These are phyloP conservation scores for Corythaeola cristata DNA, from an alignment of 2,113 vertebrate genomes.

Conservation along the genomic window DNA sequence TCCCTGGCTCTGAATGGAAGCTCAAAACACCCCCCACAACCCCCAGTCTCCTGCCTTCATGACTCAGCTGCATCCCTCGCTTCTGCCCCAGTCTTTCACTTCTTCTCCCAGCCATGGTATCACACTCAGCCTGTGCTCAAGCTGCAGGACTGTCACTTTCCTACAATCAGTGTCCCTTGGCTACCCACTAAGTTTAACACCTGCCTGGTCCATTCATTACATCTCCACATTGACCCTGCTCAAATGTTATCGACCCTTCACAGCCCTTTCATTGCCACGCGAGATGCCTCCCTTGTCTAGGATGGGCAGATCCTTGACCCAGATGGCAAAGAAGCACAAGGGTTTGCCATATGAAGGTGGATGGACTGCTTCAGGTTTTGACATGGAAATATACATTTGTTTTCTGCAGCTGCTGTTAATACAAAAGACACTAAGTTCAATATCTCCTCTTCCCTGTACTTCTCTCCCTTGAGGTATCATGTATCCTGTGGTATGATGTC, in stretches of 20 bases:
- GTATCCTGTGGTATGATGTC: neutral
- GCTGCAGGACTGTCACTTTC: neutral
- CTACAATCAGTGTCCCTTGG: neutral
- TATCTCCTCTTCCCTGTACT: neutral
- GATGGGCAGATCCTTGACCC: neutral
- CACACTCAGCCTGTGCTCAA: neutral
- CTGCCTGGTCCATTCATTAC: neutral
- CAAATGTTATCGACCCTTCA: neutral
- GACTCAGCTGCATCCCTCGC: neutral
- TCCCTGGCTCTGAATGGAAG: neutral
- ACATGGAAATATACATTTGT: neutral
- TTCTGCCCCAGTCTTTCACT: neutral
- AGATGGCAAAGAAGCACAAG: neutral
- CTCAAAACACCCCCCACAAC: neutral
- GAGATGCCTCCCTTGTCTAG: neutral
- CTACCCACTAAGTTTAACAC: neutral
- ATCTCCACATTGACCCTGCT: neutral
- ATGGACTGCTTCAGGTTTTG: neutral
- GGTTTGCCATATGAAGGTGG: neutral
- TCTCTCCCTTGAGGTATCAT: neutral
- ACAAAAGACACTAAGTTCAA: neutral
- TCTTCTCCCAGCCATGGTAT: neutral
- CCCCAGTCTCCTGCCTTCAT: neutral
- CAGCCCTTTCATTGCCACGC: neutral
- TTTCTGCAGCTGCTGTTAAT: neutral